phyloP scores from a whole-genome alignment of 1,140 invertebrate species.

The Carposina sasakii region DNA sequence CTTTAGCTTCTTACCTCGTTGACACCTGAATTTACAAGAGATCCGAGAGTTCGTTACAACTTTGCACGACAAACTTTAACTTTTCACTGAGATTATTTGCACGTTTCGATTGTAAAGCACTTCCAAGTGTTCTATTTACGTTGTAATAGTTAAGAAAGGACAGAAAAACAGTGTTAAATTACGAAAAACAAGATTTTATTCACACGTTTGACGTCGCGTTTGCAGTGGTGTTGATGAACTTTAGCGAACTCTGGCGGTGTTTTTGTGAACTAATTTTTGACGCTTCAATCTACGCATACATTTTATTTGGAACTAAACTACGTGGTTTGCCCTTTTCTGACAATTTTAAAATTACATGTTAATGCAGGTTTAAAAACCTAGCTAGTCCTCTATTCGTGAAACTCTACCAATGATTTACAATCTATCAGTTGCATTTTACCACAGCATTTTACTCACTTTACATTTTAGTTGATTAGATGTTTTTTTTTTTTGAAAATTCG shows the following conservation, averaged over 20 bases:
- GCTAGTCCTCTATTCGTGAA: too few species aligned
- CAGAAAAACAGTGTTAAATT: constrained; percentile 59
- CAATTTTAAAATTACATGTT: too few species aligned
- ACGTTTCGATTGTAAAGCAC: constrained; percentile 43
- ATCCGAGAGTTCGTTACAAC: constrained; percentile 68
- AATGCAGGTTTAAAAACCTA: too few species aligned
- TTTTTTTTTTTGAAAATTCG: too few species aligned
- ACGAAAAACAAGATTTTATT: constrained; percentile 66
- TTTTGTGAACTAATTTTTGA: constrained; percentile 20
- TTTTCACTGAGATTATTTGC: constrained; percentile 41
- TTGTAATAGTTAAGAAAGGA: constrained; percentile 60
- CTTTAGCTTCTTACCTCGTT: constrained; percentile 71
- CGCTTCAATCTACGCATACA: constrained; percentile 33
- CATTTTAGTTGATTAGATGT: too few species aligned
- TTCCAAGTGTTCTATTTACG: constrained; percentile 40
- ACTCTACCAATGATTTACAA: constrained; percentile 5
- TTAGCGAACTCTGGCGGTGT: constrained; percentile 42
- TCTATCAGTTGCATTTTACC: too few species aligned
- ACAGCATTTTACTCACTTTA: too few species aligned
- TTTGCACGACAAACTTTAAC: constrained; percentile 63
- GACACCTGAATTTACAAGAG: constrained; percentile 69
- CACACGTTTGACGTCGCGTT: constrained; percentile 63
- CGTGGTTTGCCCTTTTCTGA: too few species aligned
- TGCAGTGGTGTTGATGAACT: constrained; percentile 68
- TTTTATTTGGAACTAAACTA: too few species aligned